These are phyloP conservation scores for Agrochola lota DNA, from an alignment of 2,888 invertebrate species.

Conservation along the genomic window DNA sequence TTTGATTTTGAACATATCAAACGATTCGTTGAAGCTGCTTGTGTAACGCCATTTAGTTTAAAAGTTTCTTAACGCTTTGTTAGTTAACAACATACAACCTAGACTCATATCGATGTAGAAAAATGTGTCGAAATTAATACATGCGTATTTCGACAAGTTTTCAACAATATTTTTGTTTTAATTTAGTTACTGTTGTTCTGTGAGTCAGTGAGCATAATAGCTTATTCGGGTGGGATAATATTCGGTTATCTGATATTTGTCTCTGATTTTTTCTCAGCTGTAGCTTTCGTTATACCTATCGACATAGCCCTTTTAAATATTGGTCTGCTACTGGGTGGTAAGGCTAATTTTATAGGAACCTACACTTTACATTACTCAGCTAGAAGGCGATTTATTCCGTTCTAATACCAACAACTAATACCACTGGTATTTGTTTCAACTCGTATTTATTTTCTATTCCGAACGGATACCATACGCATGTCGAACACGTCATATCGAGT, in stretches of 20 bases:
- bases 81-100: constrained; percentile 11
- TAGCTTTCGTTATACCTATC: not conserved
- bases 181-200: not conserved
- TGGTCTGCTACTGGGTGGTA: not conserved
- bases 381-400: too few species aligned
- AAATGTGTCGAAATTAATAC: constrained; percentile 30
- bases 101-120: constrained; percentile 14
- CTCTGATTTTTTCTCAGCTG: not conserved
- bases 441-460: too few species aligned
- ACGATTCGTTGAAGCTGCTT: not conserved
- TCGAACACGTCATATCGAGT: not conserved
- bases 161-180: constrained; percentile 2
- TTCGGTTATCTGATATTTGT: not conserved
- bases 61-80: constrained; percentile 33
- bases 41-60: constrained; percentile 12
- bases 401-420: too few species aligned
- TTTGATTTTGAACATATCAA: constrained; percentile 13
- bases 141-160: not conserved
- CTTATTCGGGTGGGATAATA: not conserved
- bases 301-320: not conserved
- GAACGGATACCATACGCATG: too few species aligned
- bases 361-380: not conserved
- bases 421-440: too few species aligned
- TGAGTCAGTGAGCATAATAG: not conserved
- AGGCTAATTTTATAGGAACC: not conserved